Base-by-base conservation (phyloP, 2,113 vertebrate genomes). In the Gasterosteus nipponicus region DNA sequence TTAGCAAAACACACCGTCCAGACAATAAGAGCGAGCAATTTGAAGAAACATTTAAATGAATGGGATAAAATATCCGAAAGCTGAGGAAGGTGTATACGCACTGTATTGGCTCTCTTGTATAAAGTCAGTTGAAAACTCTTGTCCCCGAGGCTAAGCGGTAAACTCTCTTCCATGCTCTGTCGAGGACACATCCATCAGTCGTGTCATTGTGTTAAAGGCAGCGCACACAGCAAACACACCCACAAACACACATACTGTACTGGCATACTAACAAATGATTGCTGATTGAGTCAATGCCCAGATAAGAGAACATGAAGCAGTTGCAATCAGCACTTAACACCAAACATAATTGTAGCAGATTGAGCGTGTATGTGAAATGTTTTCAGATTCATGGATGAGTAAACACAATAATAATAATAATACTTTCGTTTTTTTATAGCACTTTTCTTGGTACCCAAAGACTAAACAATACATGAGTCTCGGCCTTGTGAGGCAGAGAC, bases 101-200 rank as follows among this genome's bases (percentile, higher is more conserved):
- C 9, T 65, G 33, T 57, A 47, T 64, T 44, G n/a, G 15, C 18
- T 44, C 56, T 75, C 59, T 66, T 61, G 41, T 51, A 62, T 64
- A 65, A 65, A 72, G 59, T 71, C 35, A 67, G 62, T 35, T 75
- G 44, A 73, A 75, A 74, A 61, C 54, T 62, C 58, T 75, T 72
- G 62, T 29, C 60, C 54, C 69, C 46, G 14, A 69, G 35, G 51
- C 35, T 42, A 19, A 80, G 72, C 38, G 64, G 42, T 31, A 73
- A 67, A 73, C 22, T 29, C 15, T 60, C 12, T 73, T 65, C 56
- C 54, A 29, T 64, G 65, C 41, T 78, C 18, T 29, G 53, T n/a
- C 29, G 39, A 63, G 38, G 58, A 75, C 42, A 39, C 75, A 67
- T 76, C 31, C 58, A 79, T 87, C 75, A 57, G 16, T 2, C 9